phyloP scores from a whole-genome alignment of 2,888 invertebrate genomes.

The Drosophila yooni region DNA sequence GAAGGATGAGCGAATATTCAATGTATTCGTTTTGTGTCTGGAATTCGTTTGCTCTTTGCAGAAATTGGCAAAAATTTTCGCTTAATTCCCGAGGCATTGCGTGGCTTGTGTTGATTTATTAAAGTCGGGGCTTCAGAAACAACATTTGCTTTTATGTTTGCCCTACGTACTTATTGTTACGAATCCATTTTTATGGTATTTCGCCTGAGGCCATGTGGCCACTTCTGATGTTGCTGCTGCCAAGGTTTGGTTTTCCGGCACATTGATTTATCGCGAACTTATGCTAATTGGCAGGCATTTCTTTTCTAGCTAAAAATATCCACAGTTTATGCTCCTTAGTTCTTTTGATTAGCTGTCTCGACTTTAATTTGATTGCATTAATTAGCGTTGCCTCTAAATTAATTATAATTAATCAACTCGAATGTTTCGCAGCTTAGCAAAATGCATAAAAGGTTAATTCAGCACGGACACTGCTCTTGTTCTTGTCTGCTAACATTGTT shows the following conservation, averaged over 20 bases:
- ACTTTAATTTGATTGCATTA: conserved; percentile 48
- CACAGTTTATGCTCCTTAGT: conserved; percentile 7
- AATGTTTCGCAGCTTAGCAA: conserved; percentile 16
- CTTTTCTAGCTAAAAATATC: conserved; percentile 58
- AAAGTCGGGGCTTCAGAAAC: conserved; percentile 22
- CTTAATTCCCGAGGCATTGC: conserved; percentile 21
- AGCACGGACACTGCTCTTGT: neutral
- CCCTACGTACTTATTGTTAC: conserved; percentile 41
- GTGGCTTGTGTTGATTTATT: conserved; percentile 68
- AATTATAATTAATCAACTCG: conserved; percentile 62
- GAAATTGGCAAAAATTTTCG: conserved; percentile 25
- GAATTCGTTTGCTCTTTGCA: conserved; percentile 26
- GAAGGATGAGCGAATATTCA: neutral
- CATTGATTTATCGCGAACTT: conserved; percentile 71
- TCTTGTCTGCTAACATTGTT: conserved; percentile 6
- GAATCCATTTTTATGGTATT: conserved; percentile 36
- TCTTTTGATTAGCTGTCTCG: conserved; percentile 38
- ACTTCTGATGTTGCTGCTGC: neutral
- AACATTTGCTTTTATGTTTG: conserved; percentile 31
- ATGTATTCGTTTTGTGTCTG: neutral
- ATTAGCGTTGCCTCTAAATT: conserved; percentile 60
- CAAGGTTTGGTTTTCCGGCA: conserved; percentile 2
- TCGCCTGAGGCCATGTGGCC: conserved; percentile 15
- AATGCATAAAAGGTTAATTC: conserved; percentile 15
- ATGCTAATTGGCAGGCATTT: conserved; percentile 71